These are phyloP conservation scores for Agonum fuliginosum DNA, from an alignment of 2,888 invertebrate species.

Conservation along the genomic window DNA sequence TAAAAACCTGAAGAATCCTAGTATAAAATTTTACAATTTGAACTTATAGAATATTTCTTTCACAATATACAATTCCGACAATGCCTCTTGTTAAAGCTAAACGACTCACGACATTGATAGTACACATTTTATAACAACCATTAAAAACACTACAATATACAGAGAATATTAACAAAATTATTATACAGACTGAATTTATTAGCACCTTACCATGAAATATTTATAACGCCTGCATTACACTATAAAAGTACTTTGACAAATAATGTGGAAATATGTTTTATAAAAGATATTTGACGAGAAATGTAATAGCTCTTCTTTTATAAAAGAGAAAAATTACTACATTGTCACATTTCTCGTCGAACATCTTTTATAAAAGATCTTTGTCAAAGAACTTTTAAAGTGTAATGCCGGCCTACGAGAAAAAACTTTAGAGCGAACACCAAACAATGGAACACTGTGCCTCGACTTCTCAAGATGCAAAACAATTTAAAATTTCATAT, in stretches of 20 bases:
- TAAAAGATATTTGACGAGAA: too few species aligned
- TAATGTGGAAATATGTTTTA: too few species aligned
- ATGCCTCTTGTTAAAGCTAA: conserved; percentile 53
- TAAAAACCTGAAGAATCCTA: conserved; percentile 35
- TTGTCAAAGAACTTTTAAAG: too few species aligned
- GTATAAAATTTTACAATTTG: conserved; percentile 47
- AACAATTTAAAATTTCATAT: background rate
- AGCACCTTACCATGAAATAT: conserved; percentile 58
- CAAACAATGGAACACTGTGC: conserved; percentile 32
- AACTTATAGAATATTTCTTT: too few species aligned
- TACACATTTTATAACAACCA: conserved; percentile 57
- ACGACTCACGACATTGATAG: conserved; percentile 54
- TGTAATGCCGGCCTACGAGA: too few species aligned
- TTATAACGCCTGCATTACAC: too few species aligned
- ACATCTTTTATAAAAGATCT: too few species aligned
- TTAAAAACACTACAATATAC: conserved; percentile 59
- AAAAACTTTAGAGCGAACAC: conserved; percentile 48
- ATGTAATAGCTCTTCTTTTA: too few species aligned
- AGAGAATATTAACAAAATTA: conserved; percentile 51
- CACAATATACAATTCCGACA: conserved; percentile 46
- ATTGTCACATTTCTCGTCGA: too few species aligned
- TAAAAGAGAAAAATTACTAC: conserved; percentile 35
- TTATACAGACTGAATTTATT: conserved; percentile 31
- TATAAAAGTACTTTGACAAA: too few species aligned
- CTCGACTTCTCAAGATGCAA: background rate